phyloP scores from a whole-genome alignment of 2,797 vertebrate species.

The Staurois parvus region DNA sequence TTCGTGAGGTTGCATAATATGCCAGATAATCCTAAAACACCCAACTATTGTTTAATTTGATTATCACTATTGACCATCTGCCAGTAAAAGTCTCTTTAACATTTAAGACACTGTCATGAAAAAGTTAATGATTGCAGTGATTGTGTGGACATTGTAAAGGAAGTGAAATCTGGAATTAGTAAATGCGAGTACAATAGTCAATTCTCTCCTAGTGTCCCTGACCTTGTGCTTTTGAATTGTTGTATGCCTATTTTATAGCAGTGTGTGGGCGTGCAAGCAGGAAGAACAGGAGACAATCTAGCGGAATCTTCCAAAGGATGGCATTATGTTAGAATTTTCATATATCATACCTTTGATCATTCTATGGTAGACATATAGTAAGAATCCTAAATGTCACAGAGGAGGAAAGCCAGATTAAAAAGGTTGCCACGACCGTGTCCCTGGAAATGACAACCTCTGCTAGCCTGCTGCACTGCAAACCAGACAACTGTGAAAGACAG shows the following conservation, averaged over 20 bases:
- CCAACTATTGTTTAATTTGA: neutral
- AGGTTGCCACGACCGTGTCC: no score
- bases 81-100: neutral
- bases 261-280: neutral
- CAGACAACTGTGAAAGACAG: no score
- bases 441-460: no score
- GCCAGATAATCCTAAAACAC: neutral
- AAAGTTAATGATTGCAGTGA: constrained; percentile 13
- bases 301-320: neutral
- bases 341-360: neutral
- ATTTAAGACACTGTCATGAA: neutral
- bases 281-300: neutral
- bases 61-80: neutral
- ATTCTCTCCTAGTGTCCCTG: neutral
- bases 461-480: no score
- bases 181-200: neutral
- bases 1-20: neutral
- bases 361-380: no score
- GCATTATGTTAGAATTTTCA: neutral
- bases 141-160: neutral
- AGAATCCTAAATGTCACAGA: no score
- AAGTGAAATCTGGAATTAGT: neutral
- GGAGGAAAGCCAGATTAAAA: no score
- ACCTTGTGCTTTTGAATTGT: neutral
- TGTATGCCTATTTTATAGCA: neutral